These are phyloP conservation scores for Philantomba maxwellii DNA, from an alignment of 2,113 vertebrate species.

Conservation along the genomic window DNA sequence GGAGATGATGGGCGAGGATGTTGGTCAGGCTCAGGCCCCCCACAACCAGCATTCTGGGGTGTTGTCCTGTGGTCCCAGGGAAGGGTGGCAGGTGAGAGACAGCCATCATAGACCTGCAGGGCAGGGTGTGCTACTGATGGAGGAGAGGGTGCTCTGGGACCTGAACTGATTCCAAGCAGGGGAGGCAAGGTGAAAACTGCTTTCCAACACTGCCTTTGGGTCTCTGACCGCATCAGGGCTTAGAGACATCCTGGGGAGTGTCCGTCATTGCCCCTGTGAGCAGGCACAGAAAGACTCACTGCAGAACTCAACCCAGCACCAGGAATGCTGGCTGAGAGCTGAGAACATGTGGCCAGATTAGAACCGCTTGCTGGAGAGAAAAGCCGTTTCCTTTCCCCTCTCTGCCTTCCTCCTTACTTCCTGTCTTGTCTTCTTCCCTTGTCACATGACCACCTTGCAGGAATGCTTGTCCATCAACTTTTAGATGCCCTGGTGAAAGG, in stretches of 20 bases:
- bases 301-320: not conserved
- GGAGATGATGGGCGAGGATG: not conserved
- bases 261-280: not conserved
- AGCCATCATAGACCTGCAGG: not conserved
- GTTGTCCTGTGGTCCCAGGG: not conserved
- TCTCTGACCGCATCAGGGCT: not conserved
- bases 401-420: not conserved
- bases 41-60: not conserved
- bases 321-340: not conserved
- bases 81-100: not conserved
- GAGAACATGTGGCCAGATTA: not conserved
- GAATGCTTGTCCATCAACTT: rapidly evolving
- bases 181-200: not conserved
- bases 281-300: not conserved
- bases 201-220: not conserved
- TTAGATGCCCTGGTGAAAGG: not conserved
- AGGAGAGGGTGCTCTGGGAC: not conserved
- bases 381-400: not conserved
- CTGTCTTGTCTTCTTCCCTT: not conserved
- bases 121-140: not conserved
- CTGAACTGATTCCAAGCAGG: not conserved
- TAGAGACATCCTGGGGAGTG: not conserved
- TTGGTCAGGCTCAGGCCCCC: not conserved
- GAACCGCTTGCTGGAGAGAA: not conserved
- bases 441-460: not conserved